Percentiles rank a stretch among this genome's conserved stretches.
phyloP scores from a whole-genome alignment of 2,113 vertebrate species.

The Morone saxatilis region DNA sequence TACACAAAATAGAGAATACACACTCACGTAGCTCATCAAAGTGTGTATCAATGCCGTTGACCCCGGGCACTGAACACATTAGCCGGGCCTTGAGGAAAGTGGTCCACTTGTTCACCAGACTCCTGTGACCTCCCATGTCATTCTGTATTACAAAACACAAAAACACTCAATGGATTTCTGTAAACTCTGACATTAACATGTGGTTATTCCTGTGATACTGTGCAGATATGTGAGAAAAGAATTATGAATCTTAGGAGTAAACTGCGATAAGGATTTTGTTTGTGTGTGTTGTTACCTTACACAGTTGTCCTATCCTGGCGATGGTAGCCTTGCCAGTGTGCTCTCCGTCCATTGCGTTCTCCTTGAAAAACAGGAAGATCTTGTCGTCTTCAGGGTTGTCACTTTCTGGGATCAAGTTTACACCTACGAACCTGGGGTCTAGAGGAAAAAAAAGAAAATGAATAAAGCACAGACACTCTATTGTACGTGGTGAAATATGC shows the following conservation, averaged over 20 bases:
- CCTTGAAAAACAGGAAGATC: conserved; percentile 98
- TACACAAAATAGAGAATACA: neutral
- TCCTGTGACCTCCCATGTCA: conserved; percentile 96
- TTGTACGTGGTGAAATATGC: neutral
- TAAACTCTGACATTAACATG: neutral
- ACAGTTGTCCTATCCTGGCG: conserved; percentile 97
- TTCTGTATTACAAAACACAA: conserved; percentile 84
- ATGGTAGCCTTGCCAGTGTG: conserved; percentile 96
- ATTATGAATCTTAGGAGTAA: neutral
- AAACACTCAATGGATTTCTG: neutral
- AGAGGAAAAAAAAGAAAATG: neutral
- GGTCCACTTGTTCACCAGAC: conserved; percentile 98
- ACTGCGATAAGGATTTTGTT: neutral
- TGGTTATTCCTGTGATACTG: neutral
- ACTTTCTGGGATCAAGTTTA: conserved; percentile 94
- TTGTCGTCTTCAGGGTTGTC: conserved; percentile 99
- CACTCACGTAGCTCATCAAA: conserved; percentile 97
- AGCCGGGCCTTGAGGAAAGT: conserved; percentile 97
- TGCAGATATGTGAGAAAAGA: neutral
- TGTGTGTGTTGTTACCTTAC: conserved; percentile 90
- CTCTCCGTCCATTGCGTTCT: conserved; percentile 97
- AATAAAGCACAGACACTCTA: conserved; percentile 2
- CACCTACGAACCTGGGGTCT: conserved; percentile 95
- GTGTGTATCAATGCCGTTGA: conserved; percentile 96
- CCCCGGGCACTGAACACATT: conserved; percentile 94